These are phyloP conservation scores for Turritopsis rubra DNA, from an alignment of 30 jellyfish, hydroid and myxozoan genomes.

Conservation along the genomic window DNA sequence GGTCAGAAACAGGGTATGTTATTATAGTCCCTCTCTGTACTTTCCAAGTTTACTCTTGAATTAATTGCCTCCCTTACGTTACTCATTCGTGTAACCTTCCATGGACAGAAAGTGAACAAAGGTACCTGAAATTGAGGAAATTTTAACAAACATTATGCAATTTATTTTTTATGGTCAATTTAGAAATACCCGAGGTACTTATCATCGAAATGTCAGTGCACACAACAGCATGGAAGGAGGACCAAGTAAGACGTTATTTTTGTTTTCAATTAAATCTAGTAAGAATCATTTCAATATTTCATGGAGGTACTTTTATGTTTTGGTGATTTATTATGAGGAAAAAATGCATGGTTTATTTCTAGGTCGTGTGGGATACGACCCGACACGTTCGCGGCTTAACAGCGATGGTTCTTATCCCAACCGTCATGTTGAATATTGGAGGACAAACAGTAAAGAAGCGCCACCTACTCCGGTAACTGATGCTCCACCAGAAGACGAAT, in stretches of 20 bases:
- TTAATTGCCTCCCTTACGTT: too few relatives aligned
- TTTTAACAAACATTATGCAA: background rate
- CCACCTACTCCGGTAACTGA: conserved; percentile 14
- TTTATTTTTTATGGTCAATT: background rate
- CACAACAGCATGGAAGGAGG: conserved; percentile 74
- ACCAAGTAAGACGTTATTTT: conserved; percentile 22
- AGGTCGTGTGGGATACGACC: conserved; percentile 24
- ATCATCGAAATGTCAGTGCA: conserved; percentile 48
- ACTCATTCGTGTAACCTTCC: too few relatives aligned
- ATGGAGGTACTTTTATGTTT: background rate
- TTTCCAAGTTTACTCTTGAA: too few relatives aligned
- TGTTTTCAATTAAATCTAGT: too few relatives aligned
- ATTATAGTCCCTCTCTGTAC: too few relatives aligned
- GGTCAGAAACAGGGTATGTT: conserved; percentile 84
- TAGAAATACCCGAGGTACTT: conserved; percentile 25
- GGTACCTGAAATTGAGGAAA: too few relatives aligned
- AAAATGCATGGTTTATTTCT: background rate
- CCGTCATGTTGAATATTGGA: conserved; percentile 33
- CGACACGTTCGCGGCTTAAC: conserved; percentile 32
- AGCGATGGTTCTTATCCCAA: conserved; percentile 49
- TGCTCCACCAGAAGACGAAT: conserved; percentile 21
- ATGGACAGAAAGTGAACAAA: too few relatives aligned
- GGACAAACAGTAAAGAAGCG: conserved; percentile 31
- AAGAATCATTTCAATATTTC: background rate
- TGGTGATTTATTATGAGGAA: too few relatives aligned